Percentiles rank a stretch among this genome's conserved stretches.
These are phyloP conservation scores for Stenolophus ochropezus DNA, from an alignment of 2,888 invertebrate species.

Conservation along the genomic window DNA sequence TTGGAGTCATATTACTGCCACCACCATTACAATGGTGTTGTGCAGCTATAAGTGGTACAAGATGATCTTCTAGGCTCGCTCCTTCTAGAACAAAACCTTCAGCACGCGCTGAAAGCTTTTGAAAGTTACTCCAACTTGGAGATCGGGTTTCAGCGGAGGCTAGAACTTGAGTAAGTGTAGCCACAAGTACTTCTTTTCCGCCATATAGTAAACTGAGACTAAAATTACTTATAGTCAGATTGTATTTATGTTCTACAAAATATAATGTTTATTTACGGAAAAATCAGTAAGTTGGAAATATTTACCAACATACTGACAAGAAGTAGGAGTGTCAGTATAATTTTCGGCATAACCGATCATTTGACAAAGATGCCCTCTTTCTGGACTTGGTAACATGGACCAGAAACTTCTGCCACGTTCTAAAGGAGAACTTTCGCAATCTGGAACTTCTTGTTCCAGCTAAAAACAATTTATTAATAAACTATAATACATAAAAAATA, in stretches of 20 bases:
- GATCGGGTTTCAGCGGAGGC: constrained; percentile 77
- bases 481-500: not conserved
- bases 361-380: constrained; percentile 70
- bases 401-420: constrained; percentile 67
- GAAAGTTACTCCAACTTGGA: constrained; percentile 64
- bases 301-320: constrained; percentile 48
- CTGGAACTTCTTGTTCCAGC: constrained; percentile 44
- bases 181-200: constrained; percentile 81
- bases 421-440: constrained; percentile 46
- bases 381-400: constrained; percentile 71
- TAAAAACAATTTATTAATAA: constrained; percentile 22
- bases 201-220: constrained; percentile 79
- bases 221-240: constrained; percentile 84
- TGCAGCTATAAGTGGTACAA: constrained; percentile 81
- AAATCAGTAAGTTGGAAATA: not conserved
- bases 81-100: constrained; percentile 87
- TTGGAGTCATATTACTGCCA: constrained; percentile 77
- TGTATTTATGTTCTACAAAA: constrained; percentile 82
- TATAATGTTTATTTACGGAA: not conserved
- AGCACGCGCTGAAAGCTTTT: constrained; percentile 78
- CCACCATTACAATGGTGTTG: constrained; percentile 73
- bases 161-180: constrained; percentile 82
- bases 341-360: constrained; percentile 68
- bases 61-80: constrained; percentile 81
- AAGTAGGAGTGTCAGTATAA: constrained; percentile 30